Evolutionary conservation across 2,888 invertebrate species (phyloP).

Genomic region (Galerucella calmariensis): DNA sequence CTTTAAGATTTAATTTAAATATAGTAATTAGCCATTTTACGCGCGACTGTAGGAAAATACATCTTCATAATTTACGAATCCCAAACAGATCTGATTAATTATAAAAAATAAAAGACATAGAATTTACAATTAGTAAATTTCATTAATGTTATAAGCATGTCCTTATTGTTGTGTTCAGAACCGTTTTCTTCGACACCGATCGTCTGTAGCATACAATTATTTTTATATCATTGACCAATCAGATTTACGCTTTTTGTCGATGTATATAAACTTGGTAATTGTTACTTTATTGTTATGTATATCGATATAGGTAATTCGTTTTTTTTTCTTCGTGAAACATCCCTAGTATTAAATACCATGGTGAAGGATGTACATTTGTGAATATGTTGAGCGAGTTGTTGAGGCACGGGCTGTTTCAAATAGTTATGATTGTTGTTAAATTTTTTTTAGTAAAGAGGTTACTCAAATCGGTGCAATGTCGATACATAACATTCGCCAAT

Average conservation of each 20-base stretch:
- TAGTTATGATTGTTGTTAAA: constrained; percentile 40
- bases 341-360: constrained; percentile 61
- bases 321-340: constrained; percentile 55
- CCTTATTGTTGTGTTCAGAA: constrained; percentile 46
- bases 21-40: no score
- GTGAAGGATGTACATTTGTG: constrained; percentile 66
- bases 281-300: constrained; percentile 63
- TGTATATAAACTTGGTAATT: constrained; percentile 65
- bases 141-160: no score
- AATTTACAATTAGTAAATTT: no score
- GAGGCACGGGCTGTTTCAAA: constrained; percentile 49
- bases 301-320: constrained; percentile 57
- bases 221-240: constrained; percentile 67
- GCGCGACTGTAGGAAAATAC: no score
- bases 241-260: constrained; percentile 65
- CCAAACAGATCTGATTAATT: no score
- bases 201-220: constrained; percentile 61
- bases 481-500: no score
- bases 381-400: constrained; percentile 60
- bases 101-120: no score
- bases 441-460: constrained; percentile 15
- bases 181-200: constrained; percentile 41
- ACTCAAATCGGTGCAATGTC: not conserved
- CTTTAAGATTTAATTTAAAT: no score
- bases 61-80: no score